Base-by-base conservation (phyloP, 2,888 invertebrate species). In the Conomelus anceps region DNA sequence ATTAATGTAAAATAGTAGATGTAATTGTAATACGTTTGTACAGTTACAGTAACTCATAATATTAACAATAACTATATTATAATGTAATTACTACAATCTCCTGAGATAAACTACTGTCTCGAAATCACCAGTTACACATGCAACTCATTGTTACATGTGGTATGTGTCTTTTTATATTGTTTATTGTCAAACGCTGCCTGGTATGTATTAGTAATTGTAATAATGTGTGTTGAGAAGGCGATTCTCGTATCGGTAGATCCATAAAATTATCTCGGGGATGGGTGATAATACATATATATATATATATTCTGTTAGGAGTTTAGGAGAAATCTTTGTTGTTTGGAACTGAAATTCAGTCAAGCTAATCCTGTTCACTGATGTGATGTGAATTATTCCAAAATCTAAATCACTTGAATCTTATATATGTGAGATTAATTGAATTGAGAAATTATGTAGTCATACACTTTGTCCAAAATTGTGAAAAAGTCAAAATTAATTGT, bases 81-180 rank as follows among this genome's bases (percentile, higher is more conserved):
- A 22, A 23, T 85, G 24, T 85, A 23, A 85, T 22, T 85, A 85
- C 23, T 85, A 85, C 29, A 26, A 23, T 86, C 29, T 86, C 86
- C 86, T 86, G 86, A 86, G 86, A 86, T 86, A 29, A 86, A 86
- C 29, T 26, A 86, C 26, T 86, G 26, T 86, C 86, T 86, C 86
- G 63, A 86, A 24, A 86, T 86, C 86, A 86, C 86, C 86, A 86
- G 26, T 29, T 26, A 86, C 86, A 86, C 86, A 86, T 86, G 86
- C 22, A 29, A 86, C 86, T 29, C 86, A 23, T 86, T 86, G 86
- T 86, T 86, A 23, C 86, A 86, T 86, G 86, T 86, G 86, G 29
- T 86, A 86, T 86, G 86, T 86, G 86, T 86, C 86, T 86, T 86
- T 86, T 86, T 86, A 86, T 86, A 86, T 86, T 26, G 23, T 86